These are phyloP conservation scores for Folsomia manolachei DNA, from an alignment of 2,888 invertebrate genomes.

Conservation along the genomic window DNA sequence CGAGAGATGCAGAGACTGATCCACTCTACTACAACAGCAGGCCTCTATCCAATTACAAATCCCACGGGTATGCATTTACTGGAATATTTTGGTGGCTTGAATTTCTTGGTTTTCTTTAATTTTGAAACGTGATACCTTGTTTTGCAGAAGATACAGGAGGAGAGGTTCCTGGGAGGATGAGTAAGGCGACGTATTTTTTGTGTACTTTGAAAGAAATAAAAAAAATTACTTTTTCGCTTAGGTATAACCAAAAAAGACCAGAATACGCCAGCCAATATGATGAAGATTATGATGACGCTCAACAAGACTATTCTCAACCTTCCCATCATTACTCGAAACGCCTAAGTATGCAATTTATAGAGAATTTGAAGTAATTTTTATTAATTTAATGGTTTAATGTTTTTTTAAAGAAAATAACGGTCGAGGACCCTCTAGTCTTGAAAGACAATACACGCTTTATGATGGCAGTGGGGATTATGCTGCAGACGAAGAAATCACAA, in stretches of 20 bases:
- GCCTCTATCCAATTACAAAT: slow-evolving; percentile 64
- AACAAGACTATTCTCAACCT: slow-evolving; percentile 45
- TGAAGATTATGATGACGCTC: slow-evolving; percentile 45
- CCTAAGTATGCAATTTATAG: slow-evolving; percentile 34
- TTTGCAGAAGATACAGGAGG: slow-evolving; percentile 26
- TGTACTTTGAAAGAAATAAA: no score
- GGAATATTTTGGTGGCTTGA: no score
- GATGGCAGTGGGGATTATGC: slow-evolving; percentile 59
- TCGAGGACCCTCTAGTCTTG: slow-evolving; percentile 64
- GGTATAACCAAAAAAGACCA: slow-evolving; percentile 21
- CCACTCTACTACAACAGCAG: slow-evolving; percentile 85
- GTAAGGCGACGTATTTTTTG: slow-evolving; percentile 3
- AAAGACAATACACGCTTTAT: slow-evolving; percentile 74
- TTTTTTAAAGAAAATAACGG: slow-evolving; percentile 41
- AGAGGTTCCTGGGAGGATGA: slow-evolving; percentile 31
- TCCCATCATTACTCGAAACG: slow-evolving; percentile 47
- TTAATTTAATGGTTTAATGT: background rate
- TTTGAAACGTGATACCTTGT: no score
- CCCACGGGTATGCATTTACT: slow-evolving; percentile 59
- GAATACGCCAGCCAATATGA: slow-evolving; percentile 44
- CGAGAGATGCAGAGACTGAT: slow-evolving; percentile 61
- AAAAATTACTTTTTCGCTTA: background rate
- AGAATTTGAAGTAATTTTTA: background rate
- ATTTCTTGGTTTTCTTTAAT: no score
- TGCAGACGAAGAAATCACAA: slow-evolving; percentile 21